Percentiles rank a stretch among this genome's conserved stretches.
Evolutionary conservation across 2,888 invertebrate species (phyloP).

Genomic region (Baccha elongata): DNA sequence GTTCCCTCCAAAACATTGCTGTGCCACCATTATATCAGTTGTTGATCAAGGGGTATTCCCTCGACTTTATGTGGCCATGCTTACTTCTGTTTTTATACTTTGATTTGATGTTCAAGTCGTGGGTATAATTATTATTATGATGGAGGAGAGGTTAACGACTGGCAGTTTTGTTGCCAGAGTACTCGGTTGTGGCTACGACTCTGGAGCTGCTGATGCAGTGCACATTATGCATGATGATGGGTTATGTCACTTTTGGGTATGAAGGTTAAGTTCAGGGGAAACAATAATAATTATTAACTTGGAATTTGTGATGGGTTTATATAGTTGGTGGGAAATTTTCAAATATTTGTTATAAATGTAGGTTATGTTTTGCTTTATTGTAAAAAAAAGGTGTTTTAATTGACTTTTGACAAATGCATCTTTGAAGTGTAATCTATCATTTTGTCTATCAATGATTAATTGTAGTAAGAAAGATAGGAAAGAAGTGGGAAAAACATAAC

Average conservation of each 20-base stretch:
- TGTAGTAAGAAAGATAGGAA: not conserved
- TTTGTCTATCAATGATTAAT: conserved; percentile 11
- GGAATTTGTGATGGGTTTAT: conserved; percentile 22
- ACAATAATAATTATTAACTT: conserved; percentile 51
- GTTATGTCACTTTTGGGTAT: conserved; percentile 71
- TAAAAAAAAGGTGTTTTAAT: conserved; percentile 25
- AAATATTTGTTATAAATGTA: conserved; percentile 15
- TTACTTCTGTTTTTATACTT: conserved; percentile 61
- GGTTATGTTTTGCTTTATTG: too few species aligned
- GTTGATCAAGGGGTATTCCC: conserved; percentile 39
- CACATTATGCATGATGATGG: conserved; percentile 32
- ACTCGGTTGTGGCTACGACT: too few species aligned
- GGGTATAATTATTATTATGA: conserved; percentile 68
- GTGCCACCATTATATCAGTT: not conserved
- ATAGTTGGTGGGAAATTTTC: conserved; percentile 30
- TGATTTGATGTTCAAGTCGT: conserved; percentile 69
- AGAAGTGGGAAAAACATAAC: not conserved
- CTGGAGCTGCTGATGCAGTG: conserved; percentile 1
- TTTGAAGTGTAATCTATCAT: not conserved
- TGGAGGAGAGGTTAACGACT: conserved; percentile 70
- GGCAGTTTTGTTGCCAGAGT: conserved; percentile 10
- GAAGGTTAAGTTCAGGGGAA: conserved; percentile 71
- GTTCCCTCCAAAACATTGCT: not conserved
- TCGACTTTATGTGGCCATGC: conserved; percentile 54
- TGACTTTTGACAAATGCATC: conserved; percentile 26